Conservation (phyloP, 2,888 invertebrate species). For the Eristalis intricaria region DNA sequence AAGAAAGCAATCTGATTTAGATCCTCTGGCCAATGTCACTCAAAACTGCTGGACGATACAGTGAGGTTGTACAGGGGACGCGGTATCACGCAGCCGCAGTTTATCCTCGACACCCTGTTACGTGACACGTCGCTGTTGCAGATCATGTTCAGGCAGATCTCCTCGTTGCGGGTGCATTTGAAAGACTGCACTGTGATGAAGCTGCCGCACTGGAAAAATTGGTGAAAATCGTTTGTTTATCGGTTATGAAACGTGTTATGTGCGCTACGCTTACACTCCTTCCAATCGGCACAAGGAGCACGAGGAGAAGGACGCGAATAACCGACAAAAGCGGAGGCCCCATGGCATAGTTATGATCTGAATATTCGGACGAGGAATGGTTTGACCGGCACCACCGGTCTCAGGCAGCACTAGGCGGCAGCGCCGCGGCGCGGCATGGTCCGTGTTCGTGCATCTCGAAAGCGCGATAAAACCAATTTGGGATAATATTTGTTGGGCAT, state of each 20-base stretch:
- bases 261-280: conserved; percentile 35
- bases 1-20: neutral
- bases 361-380: conserved; percentile 41
- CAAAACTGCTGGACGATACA: conserved; percentile 11
- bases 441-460: conserved; percentile 56
- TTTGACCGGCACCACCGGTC: conserved; percentile 30
- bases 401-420: conserved; percentile 8
- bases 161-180: conserved; percentile 13
- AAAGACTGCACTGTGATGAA: conserved; percentile 34
- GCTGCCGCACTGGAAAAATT: conserved; percentile 21
- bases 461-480: conserved; percentile 57
- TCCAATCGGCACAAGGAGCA: neutral
- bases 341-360: conserved; percentile 42
- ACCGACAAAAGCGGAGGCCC: conserved; percentile 9
- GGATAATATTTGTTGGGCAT: conserved; percentile 58
- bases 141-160: conserved; percentile 33
- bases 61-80: conserved; percentile 21
- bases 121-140: conserved; percentile 25
- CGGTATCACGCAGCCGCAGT: conserved; percentile 45
- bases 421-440: neutral
- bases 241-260: conserved; percentile 26
- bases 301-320: neutral
- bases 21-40: neutral
- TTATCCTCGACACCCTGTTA: conserved; percentile 28
- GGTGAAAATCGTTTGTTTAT: conserved; percentile 33